A percentile compares a stretch with the other conserved stretches of the same genome.
These are phyloP conservation scores for Lonchura striata DNA, from an alignment of 2,113 vertebrate genomes.

Conservation along the genomic window DNA sequence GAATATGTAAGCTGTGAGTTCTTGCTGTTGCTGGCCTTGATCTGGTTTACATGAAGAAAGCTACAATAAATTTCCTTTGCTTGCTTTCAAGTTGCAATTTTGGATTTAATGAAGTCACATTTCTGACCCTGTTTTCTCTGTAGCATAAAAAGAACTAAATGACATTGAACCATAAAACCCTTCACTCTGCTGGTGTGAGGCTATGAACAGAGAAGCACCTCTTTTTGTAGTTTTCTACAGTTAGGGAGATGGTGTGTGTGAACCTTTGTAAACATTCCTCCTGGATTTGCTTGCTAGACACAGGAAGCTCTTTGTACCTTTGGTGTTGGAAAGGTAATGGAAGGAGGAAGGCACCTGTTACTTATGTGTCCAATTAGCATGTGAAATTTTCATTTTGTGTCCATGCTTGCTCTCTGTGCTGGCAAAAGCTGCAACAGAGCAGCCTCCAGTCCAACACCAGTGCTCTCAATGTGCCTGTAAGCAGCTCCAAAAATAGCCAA, in stretches of 20 bases:
- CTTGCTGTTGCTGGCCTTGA: background rate
- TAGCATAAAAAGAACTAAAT: background rate
- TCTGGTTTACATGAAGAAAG: conserved; percentile 22
- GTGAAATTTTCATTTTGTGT: background rate
- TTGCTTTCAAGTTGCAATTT: background rate
- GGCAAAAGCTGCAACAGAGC: background rate
- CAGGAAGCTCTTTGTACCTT: background rate
- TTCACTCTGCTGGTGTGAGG: background rate
- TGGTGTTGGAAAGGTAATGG: background rate
- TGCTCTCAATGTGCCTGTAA: background rate
- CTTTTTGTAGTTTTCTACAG: background rate
- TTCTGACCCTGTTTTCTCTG: background rate
- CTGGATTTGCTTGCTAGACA: background rate
- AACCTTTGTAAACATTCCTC: background rate
- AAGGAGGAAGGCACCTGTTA: background rate
- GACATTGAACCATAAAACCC: background rate
- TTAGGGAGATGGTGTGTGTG: background rate
- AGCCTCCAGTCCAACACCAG: background rate
- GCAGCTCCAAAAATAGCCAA: background rate
- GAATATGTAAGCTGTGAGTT: background rate
- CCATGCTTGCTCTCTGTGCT: background rate
- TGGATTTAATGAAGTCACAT: background rate
- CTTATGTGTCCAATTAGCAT: background rate
- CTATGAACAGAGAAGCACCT: background rate
- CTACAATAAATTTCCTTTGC: conserved; percentile 49